These are phyloP conservation scores for Eilema sororculum DNA, from an alignment of 2,888 invertebrate species.

Conservation along the genomic window DNA sequence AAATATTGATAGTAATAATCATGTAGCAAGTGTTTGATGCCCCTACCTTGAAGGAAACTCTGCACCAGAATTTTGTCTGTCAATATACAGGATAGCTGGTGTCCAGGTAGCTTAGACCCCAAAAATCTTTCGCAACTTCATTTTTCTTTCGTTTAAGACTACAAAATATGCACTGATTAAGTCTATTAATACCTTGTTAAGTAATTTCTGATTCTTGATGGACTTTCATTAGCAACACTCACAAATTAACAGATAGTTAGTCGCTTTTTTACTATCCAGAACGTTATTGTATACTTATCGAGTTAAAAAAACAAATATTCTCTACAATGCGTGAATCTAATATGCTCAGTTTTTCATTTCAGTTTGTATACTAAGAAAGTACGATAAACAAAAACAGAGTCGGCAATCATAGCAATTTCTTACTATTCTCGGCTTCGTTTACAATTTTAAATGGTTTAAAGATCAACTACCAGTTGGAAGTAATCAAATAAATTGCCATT, in stretches of 20 bases:
- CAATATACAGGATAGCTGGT: too few relatives aligned
- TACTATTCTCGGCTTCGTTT: constrained; percentile 68
- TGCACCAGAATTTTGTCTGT: too few relatives aligned
- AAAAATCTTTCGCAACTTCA: neutral
- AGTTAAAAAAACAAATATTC: constrained; percentile 65
- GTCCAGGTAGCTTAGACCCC: neutral
- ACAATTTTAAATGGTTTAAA: constrained; percentile 78
- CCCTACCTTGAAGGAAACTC: neutral
- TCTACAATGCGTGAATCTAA: constrained; percentile 70
- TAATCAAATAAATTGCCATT: constrained; percentile 82
- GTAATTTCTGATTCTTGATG: constrained; percentile 22
- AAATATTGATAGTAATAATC: neutral
- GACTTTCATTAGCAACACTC: constrained; percentile 38
- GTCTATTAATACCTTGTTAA: constrained; percentile 18
- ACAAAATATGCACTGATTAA: neutral
- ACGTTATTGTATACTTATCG: constrained; percentile 70
- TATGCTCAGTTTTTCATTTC: constrained; percentile 64
- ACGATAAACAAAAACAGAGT: constrained; percentile 61
- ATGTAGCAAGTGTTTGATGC: too few relatives aligned
- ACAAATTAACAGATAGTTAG: constrained; percentile 47
- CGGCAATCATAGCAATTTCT: constrained; percentile 77
- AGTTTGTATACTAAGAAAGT: constrained; percentile 60
- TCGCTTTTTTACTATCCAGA: constrained; percentile 46
- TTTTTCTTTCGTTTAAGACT: neutral
- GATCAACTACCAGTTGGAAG: constrained; percentile 78